Base-by-base conservation (phyloP, 2,797 vertebrate genomes). In the Serranus cabrilla region DNA sequence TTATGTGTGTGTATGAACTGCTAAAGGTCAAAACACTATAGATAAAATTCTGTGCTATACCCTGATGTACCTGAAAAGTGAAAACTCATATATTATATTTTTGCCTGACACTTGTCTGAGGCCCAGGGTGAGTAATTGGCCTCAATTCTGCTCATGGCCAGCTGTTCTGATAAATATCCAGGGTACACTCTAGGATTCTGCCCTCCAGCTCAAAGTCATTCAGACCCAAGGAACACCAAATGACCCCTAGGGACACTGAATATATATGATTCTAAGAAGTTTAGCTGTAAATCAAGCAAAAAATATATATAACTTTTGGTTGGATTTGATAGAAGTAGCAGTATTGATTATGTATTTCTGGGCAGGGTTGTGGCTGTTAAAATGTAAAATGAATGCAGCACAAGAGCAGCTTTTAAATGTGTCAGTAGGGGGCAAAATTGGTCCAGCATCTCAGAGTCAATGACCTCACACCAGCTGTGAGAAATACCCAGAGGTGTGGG, bases 381-480 rank as follows among this genome's bases (percentile, higher is more conserved):
- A 74, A 56, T 47, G 11, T 11, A 62, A 63, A 69, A 16, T 31
- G 45, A 64, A 23, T 55, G 49, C 61, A 63, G 39, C 37, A 61
- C 27, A 68, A 21, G 58, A 76, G 73, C 63, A 71, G 70, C 73
- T 83, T 85, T 79, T 66, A 74, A 81, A 76, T 66, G 18, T 74
- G 84, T 88, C 91, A 94, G 91, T 73, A 93, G 93, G 88, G 92
- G 93, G 92, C 91, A 94, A 91, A 90, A 87, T 89, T 91, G 92
- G 70, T 88, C 89, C 81, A 93, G 81, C 63, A 68, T 84, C 79
- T 76, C 46, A 31, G 43, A 83, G 55, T 82, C 55, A 71, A 40
- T 85, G 66, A 80, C 67, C 81, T 88, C 83, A 77, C 37, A 71
- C 39, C 51, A 68, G 47, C 72, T 75, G 59, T 70, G 79, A 81